These are phyloP conservation scores for Ectropis crepuscularia DNA, from an alignment of 2,888 invertebrate genomes.

Conservation along the genomic window DNA sequence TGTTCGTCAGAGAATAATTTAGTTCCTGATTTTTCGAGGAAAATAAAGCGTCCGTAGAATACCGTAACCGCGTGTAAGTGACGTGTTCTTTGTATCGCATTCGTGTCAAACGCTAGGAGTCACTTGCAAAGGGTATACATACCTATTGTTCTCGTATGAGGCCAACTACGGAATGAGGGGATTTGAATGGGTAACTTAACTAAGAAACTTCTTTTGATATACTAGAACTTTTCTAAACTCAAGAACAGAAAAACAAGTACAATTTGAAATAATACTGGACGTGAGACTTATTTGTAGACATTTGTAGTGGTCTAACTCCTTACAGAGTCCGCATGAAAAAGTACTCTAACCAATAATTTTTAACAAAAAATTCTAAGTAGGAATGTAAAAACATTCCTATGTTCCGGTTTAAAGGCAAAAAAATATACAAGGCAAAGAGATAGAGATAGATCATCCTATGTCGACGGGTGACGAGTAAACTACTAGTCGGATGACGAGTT, in stretches of 20 bases:
- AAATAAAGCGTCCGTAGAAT: slow-evolving; percentile 42
- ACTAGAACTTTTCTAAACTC: not conserved
- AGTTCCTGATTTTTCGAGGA: slow-evolving; percentile 28
- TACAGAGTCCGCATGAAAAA: too few relatives aligned
- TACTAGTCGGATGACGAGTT: too few relatives aligned
- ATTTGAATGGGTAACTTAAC: slow-evolving; percentile 30
- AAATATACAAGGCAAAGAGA: too few relatives aligned
- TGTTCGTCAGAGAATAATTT: slow-evolving; percentile 4
- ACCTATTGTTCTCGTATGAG: slow-evolving; percentile 64
- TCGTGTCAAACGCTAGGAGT: slow-evolving; percentile 71
- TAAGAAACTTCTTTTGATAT: slow-evolving; percentile 17
- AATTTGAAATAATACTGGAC: too few relatives aligned
- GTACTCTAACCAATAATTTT: too few relatives aligned
- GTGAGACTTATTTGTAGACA: too few relatives aligned
- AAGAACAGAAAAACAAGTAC: not conserved
- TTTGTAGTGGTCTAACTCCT: too few relatives aligned
- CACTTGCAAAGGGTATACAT: slow-evolving; percentile 57
- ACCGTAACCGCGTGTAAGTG: slow-evolving; percentile 59
- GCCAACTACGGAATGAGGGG: slow-evolving; percentile 36
- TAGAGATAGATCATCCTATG: too few relatives aligned
- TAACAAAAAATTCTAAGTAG: too few relatives aligned
- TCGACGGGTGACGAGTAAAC: too few relatives aligned
- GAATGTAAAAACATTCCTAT: too few relatives aligned
- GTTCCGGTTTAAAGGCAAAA: too few relatives aligned
- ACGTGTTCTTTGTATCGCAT: slow-evolving; percentile 68